A percentile compares a stretch with the other conserved stretches of the same genome.
Conservation (phyloP, 1,140 invertebrate species). For the Macrotrachela quadricornifera region DNA sequence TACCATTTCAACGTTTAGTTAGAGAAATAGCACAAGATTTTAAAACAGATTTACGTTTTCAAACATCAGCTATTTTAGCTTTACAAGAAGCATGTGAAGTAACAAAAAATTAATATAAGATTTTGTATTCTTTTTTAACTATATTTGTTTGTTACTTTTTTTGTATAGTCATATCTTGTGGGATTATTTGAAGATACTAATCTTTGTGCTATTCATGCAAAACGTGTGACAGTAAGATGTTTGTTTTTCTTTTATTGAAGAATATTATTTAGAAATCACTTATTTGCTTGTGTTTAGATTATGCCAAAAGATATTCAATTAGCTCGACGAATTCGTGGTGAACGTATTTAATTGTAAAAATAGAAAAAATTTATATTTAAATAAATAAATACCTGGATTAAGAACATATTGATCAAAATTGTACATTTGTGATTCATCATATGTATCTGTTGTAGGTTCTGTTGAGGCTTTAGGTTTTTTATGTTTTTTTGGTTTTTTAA, state of each 20-base stretch:
- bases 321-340: conserved; percentile 21
- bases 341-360: conserved; percentile 15
- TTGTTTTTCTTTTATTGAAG: too few species aligned
- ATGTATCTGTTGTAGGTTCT: too few species aligned
- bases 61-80: conserved; percentile 31
- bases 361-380: too few species aligned
- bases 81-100: conserved; percentile 52
- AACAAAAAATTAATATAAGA: too few species aligned
- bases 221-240: conserved; percentile 51
- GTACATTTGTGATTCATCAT: too few species aligned
- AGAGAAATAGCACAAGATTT: conserved; percentile 63
- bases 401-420: too few species aligned
- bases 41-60: conserved; percentile 39
- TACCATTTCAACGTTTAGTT: conserved; percentile 60
- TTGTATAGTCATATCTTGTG: conserved; percentile 45
- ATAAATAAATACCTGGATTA: too few species aligned
- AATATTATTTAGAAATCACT: too few species aligned
- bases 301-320: conserved; percentile 80
- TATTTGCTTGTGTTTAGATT: too few species aligned
- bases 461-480: too few species aligned
- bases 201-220: conserved; percentile 76
- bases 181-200: conserved; percentile 74
- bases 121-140: too few species aligned
- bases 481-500: too few species aligned
- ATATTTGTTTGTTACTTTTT: not conserved